Percentiles rank a stretch among this genome's conserved stretches.
These are phyloP conservation scores for Anarhynchus alexandrinus DNA, from an alignment of 2,113 vertebrate genomes.

Conservation along the genomic window DNA sequence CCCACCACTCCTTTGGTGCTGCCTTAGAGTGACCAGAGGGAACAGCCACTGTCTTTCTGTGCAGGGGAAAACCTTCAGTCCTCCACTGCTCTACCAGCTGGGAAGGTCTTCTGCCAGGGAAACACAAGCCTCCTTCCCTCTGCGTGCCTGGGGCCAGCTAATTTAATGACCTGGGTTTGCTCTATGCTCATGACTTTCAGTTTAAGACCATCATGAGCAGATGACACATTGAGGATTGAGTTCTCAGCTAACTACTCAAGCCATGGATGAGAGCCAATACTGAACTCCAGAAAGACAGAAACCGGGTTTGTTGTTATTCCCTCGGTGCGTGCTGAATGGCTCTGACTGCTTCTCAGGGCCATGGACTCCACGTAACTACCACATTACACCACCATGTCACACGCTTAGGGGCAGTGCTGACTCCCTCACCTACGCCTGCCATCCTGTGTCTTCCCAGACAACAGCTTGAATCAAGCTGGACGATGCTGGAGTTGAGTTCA, in stretches of 20 bases:
- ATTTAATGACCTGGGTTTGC: background rate
- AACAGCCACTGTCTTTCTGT: background rate
- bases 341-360: background rate
- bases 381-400: rapidly evolving
- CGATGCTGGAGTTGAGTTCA: background rate
- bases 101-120: background rate
- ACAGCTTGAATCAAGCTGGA: background rate
- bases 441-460: background rate
- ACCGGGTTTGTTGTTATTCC: background rate
- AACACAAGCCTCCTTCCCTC: background rate
- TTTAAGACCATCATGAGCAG: background rate
- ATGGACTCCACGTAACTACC: background rate
- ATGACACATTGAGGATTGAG: background rate
- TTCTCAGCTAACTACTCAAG: background rate
- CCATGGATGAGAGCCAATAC: background rate
- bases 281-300: background rate
- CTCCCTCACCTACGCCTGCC: background rate
- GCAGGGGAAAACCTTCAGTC: background rate
- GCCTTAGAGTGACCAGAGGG: background rate
- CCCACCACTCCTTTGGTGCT: background rate
- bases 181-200: background rate
- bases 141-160: background rate
- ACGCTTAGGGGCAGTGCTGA: background rate
- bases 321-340: background rate
- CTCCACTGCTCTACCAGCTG: background rate